Conservation (phyloP, 92 coral and sea anemone genomes). For the Isaurus tuberculatus region DNA sequence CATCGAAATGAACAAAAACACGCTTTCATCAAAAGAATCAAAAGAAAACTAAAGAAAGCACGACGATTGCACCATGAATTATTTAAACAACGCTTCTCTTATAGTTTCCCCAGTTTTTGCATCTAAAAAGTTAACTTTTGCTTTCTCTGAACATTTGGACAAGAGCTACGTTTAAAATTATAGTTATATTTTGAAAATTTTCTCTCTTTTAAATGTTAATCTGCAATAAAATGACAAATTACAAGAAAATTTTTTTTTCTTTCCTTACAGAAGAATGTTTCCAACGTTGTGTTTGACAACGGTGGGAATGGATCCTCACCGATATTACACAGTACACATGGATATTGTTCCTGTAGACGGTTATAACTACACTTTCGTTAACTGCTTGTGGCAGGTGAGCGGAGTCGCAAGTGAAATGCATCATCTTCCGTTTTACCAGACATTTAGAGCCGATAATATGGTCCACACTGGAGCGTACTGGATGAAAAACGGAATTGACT, state of each 20-base stretch:
- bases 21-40: background rate
- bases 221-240: background rate
- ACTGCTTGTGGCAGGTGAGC: conserved; percentile 84
- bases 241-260: background rate
- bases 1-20: conserved; percentile 12
- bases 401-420: conserved; percentile 86
- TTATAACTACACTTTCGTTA: conserved; percentile 80
- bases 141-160: background rate
- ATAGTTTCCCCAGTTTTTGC: background rate
- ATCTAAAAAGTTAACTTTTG: conserved; percentile 27
- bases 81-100: conserved; percentile 23
- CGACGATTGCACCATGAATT: conserved; percentile 9
- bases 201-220: background rate
- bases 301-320: conserved; percentile 80
- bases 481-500: conserved; percentile 94
- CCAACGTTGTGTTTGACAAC: conserved; percentile 83
- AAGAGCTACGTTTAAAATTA: too few species aligned
- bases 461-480: conserved; percentile 85
- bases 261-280: conserved; percentile 79
- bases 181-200: background rate
- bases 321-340: conserved; percentile 73
- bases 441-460: conserved; percentile 82
- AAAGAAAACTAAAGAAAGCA: background rate
- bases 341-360: conserved; percentile 86
- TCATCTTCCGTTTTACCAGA: conserved; percentile 74